Evolutionary conservation across 2,797 vertebrate genomes (phyloP).

Genomic region (Siniperca undulata): DNA sequence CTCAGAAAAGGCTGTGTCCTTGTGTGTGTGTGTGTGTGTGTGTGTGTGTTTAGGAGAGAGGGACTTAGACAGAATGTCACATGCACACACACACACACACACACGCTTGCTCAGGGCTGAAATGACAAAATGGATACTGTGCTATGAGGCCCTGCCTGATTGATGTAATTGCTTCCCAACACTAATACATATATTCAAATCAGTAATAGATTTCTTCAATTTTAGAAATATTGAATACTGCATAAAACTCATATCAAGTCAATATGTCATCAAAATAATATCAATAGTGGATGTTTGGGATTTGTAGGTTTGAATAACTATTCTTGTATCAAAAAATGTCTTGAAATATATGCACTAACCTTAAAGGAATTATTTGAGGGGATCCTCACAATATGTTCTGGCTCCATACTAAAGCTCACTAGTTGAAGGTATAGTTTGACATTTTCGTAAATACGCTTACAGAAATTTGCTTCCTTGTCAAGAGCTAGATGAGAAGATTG

Average conservation of each 20-base stretch:
- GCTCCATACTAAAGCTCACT: no score
- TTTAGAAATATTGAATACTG: not conserved
- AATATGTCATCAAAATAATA: not conserved
- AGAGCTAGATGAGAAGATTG: no score
- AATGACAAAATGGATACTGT: constrained; percentile 26
- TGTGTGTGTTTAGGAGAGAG: constrained; percentile 11
- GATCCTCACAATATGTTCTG: no score
- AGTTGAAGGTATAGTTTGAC: no score
- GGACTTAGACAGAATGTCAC: constrained; percentile 13
- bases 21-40: constrained; percentile 8
- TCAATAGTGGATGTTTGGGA: not conserved
- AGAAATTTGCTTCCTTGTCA: no score
- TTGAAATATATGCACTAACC: not conserved
- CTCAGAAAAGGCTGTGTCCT: constrained; percentile 13
- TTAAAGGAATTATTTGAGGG: not conserved
- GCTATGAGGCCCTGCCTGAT: constrained; percentile 23
- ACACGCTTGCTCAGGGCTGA: not conserved
- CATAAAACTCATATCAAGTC: not conserved
- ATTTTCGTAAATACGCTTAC: not conserved
- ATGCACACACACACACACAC: constrained; percentile 1
- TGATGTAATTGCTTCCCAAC: constrained; percentile 30
- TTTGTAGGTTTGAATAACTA: not conserved
- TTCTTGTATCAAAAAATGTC: no score
- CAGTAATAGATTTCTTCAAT: not conserved
- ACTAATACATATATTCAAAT: constrained; percentile 9